Evolutionary conservation across 92 coral and sea anemone genomes (phyloP), one percentile per base, ranked within the genome.

Genomic region (Heliopora coerulea): DNA sequence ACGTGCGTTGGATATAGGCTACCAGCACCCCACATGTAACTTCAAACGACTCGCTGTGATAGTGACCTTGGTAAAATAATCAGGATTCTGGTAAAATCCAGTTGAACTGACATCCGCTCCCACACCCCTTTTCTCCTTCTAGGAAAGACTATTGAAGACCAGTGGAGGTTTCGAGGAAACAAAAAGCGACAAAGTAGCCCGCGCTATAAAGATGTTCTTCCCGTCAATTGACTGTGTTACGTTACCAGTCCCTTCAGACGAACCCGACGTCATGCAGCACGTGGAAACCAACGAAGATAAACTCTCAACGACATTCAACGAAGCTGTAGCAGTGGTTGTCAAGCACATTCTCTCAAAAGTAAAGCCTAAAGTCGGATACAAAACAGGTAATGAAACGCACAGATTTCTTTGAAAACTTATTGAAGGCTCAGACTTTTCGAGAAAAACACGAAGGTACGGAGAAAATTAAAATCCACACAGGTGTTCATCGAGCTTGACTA

Each of bases 211-310:
- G 35, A 84, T 65, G 54, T 87, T 76, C 67, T 91, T 91, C 67
- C 83, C 95, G 21, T 95, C 89, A 1, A 86, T 91, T 50, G 96
- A 91, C 73, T 95, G 96, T 42, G 84, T 86, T 57, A 81, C 81
- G 52, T 82, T 91, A 23, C 97, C 97, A 8, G 87, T 89, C 1
- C 97, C 97, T 0, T 66, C 96, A 0, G 79, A 67, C 34, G 82
- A 86, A 24, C 88, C 89, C 2, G 28, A 65, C 18, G 89, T 80
- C 17, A 80, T 84, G 78, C 58, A 19, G 24, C 66, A 85, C 26
- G 74, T 90, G 10, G 62, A 2, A 1, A 0, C 23, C 25, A 70
- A 21, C 41, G 63, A 70, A n/a, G 63, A 70, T 19, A 70, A 70
- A 35, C 20, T 70, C 17, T 30, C 77, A 12, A 48, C 62, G 6